Conservation (phyloP, 2,888 invertebrate genomes). For the Gymnocheta viridis region DNA sequence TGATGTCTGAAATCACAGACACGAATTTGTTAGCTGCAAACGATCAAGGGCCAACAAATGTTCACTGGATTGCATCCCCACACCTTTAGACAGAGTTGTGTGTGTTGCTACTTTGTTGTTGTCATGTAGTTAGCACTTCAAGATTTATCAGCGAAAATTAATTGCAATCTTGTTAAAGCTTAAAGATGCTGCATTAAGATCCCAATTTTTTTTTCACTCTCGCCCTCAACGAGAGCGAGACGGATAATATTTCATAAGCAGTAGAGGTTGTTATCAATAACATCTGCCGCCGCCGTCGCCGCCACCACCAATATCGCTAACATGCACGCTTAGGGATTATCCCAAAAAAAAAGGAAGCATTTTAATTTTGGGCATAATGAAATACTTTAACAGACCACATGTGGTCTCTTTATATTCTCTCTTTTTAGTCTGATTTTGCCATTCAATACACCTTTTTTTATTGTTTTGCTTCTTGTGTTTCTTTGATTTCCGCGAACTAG, state of each 20-base stretch:
- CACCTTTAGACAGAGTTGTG: conserved; percentile 51
- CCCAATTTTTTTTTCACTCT: conserved; percentile 21
- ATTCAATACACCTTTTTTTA: conserved; percentile 56
- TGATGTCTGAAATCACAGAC: conserved; percentile 55
- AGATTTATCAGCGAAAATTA: conserved; percentile 82
- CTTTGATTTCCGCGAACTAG: conserved; percentile 71
- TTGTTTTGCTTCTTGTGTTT: conserved; percentile 43
- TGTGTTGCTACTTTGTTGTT: conserved; percentile 80
- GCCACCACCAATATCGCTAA: conserved; percentile 56
- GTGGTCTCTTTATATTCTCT: conserved; percentile 49
- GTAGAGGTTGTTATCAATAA: conserved; percentile 61
- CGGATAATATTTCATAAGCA: conserved; percentile 62
- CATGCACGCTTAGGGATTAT: conserved; percentile 68
- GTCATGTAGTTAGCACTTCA: conserved; percentile 82
- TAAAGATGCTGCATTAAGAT: conserved; percentile 42
- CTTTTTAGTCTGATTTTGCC: conserved; percentile 10
- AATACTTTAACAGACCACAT: conserved; percentile 65
- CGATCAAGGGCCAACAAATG: conserved; percentile 36
- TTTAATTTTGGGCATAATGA: conserved; percentile 58
- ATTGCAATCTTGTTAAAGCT: conserved; percentile 80
- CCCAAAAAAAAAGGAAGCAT: conserved; percentile 65
- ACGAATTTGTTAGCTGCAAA: conserved; percentile 12
- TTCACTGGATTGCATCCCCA: conserved; percentile 35
- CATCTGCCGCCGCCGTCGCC: conserved; percentile 68
- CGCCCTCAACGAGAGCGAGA: conserved; percentile 34